These are phyloP conservation scores for Rhysida immarginata DNA, from an alignment of 1,140 invertebrate genomes.

Conservation along the genomic window DNA sequence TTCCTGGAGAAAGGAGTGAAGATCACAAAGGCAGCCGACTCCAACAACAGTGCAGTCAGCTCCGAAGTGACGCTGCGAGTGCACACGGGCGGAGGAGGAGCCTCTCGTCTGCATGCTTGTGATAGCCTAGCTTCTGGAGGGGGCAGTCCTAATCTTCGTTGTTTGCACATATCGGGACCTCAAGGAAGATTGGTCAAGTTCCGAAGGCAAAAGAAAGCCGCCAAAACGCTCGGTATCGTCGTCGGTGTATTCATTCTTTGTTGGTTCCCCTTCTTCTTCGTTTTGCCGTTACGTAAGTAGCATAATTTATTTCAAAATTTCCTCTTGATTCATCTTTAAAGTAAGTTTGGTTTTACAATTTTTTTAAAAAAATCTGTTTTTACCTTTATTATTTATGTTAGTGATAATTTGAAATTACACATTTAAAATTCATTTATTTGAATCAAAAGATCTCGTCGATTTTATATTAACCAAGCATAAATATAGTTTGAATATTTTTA, in stretches of 20 bases:
- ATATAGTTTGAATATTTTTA: too few species aligned
- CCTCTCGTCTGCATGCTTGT: slow-evolving; percentile 8
- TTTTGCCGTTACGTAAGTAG: slow-evolving; percentile 41
- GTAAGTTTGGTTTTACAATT: too few species aligned
- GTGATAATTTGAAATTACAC: too few species aligned
- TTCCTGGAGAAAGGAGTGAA: slow-evolving; percentile 34
- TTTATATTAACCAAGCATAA: too few species aligned
- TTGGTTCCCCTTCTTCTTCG: slow-evolving; percentile 56
- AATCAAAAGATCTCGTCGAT: too few species aligned
- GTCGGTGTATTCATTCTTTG: slow-evolving; percentile 49
- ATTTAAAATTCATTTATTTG: too few species aligned
- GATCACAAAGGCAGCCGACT: slow-evolving; percentile 26
- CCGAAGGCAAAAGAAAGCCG: slow-evolving; percentile 88
- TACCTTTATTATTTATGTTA: too few species aligned
- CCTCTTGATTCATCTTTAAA: too few species aligned
- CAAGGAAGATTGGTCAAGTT: slow-evolving; percentile 53
- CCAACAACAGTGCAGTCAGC: not conserved
- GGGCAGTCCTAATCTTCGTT: slow-evolving; percentile 13
- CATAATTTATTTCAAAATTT: too few species aligned
- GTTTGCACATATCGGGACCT: slow-evolving; percentile 12
- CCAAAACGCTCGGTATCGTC: slow-evolving; percentile 77
- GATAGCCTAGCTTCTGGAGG: slow-evolving; percentile 7
- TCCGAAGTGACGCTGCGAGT: slow-evolving; percentile 38
- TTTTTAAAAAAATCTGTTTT: too few species aligned
- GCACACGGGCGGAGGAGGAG: slow-evolving; percentile 33